A percentile compares a stretch with the other conserved stretches of the same genome.
phyloP scores from a whole-genome alignment of 2,113 vertebrate species.

The western clawed frog (Xenopus tropicalis) region UCB_Xtro_10.0 CM004448.2:41036001-41036500 shows the following conservation, averaged over 20 bases:
- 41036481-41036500: too few species aligned
- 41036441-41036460: too few species aligned
- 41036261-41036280: constrained; percentile 1
- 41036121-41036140: constrained; percentile 93
- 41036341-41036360: not conserved
- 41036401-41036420: too few species aligned
- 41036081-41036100: not conserved
- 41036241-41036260: not conserved
- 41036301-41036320: constrained; percentile 8
- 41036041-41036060: too few species aligned
- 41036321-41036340: constrained; percentile 14
- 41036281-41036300: constrained; percentile 19
- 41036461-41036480: too few species aligned
- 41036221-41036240: constrained; percentile 13
- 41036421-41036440: too few species aligned
- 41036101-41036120: constrained; percentile 89
- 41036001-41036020: too few species aligned
- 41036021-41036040: too few species aligned
- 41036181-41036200: constrained; percentile 82
- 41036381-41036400: too few species aligned
- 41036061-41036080: too few species aligned
- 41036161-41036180: constrained; percentile 81
- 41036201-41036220: constrained; percentile 47
- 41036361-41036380: too few species aligned
- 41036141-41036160: constrained; percentile 89